phyloP scores from a whole-genome alignment of 35 echinoderm and acorn worm species.

The Diadema setosum region DNA sequence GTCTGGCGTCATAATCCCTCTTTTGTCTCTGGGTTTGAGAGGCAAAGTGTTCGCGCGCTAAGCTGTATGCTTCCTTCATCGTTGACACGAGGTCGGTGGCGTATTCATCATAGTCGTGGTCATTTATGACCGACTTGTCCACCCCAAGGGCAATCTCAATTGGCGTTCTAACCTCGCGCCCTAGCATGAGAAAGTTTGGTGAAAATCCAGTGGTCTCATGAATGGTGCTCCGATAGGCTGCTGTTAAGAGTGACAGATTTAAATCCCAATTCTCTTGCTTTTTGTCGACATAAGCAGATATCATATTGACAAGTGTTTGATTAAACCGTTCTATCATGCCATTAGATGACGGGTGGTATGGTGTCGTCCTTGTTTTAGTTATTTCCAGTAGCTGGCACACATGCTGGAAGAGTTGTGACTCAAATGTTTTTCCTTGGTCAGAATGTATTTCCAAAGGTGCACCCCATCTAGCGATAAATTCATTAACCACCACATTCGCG shows the following conservation, averaged over 20 bases:
- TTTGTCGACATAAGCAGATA: not conserved
- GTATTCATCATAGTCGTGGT: not conserved
- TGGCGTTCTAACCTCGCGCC: not conserved
- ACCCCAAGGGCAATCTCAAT: not conserved
- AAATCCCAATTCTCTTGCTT: slow-evolving; percentile 34
- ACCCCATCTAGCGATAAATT: slow-evolving; percentile 37
- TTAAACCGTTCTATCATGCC: slow-evolving; percentile 62
- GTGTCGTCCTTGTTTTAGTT: slow-evolving; percentile 48
- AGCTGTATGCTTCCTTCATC: not conserved
- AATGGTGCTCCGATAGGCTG: not conserved
- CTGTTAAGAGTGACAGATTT: not conserved
- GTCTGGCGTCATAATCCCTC: not conserved
- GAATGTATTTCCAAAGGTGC: slow-evolving; percentile 2
- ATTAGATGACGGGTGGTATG: slow-evolving; percentile 35
- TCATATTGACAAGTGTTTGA: not conserved
- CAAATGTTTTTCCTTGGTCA: slow-evolving; percentile 46
- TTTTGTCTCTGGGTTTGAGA: not conserved
- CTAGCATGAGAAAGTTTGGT: slow-evolving; percentile 40
- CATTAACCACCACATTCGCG: slow-evolving; percentile 5
- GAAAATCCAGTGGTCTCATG: slow-evolving; percentile 35
- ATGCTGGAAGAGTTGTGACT: slow-evolving; percentile 22
- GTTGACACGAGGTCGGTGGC: not conserved
- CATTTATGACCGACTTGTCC: not conserved
- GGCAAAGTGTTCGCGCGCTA: not conserved
- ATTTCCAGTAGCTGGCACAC: slow-evolving; percentile 6